These are phyloP conservation scores for Heterotis niloticus DNA, from an alignment of 2,113 vertebrate genomes.

Conservation along the genomic window DNA sequence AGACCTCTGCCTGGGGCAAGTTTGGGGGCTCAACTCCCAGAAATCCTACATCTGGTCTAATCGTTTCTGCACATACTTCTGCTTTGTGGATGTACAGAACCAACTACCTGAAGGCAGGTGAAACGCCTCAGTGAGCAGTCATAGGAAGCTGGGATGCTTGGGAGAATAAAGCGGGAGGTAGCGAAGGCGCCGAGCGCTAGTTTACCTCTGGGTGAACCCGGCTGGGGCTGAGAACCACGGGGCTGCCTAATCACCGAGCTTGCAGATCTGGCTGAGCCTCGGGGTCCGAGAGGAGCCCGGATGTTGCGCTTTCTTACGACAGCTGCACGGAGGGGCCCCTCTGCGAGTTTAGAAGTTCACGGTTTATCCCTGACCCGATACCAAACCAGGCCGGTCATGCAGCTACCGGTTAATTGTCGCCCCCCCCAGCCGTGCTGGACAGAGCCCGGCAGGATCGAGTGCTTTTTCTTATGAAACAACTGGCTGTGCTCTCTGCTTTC, in stretches of 20 bases:
- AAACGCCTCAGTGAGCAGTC: conserved; percentile 25
- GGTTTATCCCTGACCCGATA: conserved; percentile 68
- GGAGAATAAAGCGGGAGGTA: conserved; percentile 53
- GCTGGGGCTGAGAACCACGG: conserved; percentile 61
- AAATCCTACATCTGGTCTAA: not conserved
- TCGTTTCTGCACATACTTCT: not conserved
- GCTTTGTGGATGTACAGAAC: not conserved
- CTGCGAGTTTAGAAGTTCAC: conserved; percentile 72
- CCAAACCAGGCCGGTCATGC: conserved; percentile 56
- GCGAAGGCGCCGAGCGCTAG: conserved; percentile 50
- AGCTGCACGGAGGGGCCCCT: conserved; percentile 46
- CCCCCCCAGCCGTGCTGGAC: not conserved
- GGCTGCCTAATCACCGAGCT: conserved; percentile 53
- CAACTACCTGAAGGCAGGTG: conserved; percentile 23
- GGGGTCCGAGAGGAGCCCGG: not conserved
- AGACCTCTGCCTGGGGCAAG: no score
- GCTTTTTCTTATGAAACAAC: conserved; percentile 54
- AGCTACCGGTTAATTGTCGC: conserved; percentile 61
- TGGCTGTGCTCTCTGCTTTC: conserved; percentile 40
- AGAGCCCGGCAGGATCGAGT: not conserved
- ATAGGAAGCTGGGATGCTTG: conserved; percentile 22
- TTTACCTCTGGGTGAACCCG: conserved; percentile 66
- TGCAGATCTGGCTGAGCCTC: conserved; percentile 38
- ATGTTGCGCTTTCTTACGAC: conserved; percentile 23
- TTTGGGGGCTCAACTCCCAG: not conserved